Evolutionary conservation across 92 coral and sea anemone species (phyloP), one percentile per base, ranked within the genome.

Genomic region (Virgularia gustaviana): DNA sequence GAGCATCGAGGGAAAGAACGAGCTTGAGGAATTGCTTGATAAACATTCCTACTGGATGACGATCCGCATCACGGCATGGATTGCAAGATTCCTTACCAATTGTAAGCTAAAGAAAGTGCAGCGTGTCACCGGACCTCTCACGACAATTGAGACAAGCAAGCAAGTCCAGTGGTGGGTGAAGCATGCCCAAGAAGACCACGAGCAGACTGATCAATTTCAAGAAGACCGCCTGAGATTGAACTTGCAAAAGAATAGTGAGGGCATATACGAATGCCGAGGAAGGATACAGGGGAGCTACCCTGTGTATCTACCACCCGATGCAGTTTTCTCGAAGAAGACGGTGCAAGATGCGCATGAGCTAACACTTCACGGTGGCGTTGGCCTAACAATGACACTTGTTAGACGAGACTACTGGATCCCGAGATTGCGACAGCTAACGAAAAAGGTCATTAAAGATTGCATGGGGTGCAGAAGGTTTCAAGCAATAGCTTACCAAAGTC

Each of bases 371-470:
- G 77, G 81, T 53, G 82, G 86, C 67, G 68, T 76, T 12, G 71
- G 73, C 29, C 73, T 76, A 38, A 55, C 82, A 45, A 82, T 76
- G 86, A 25, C 71, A 25, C 23, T 0, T 1, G 35, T 75, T 28
- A 77, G 81, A 49, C 38, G 64, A 31, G 20, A 65, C 32, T 81
- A 75, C 47, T 81, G 85, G 85, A 57, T 81, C 24, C 85, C 68
- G 0, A 58, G 77, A 18, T 27, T 79, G 55, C 45, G 83, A 34
- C 35, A 59, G 34, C 78, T 79, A 13, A 29, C 78, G 10, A 78
- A 70, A 55, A 43, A 36, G 22, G 72, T 79, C 16, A 39, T 79
- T 38, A 78, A 38, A 31, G 22, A 49, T n/a, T n/a, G n/a, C n/a
- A n/a, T n/a, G n/a, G n/a, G n/a, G n/a, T n/a, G n/a, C n/a, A n/a